Conservation (phyloP, 2,888 invertebrate genomes). For the Trachelus iudaicus region DNA sequence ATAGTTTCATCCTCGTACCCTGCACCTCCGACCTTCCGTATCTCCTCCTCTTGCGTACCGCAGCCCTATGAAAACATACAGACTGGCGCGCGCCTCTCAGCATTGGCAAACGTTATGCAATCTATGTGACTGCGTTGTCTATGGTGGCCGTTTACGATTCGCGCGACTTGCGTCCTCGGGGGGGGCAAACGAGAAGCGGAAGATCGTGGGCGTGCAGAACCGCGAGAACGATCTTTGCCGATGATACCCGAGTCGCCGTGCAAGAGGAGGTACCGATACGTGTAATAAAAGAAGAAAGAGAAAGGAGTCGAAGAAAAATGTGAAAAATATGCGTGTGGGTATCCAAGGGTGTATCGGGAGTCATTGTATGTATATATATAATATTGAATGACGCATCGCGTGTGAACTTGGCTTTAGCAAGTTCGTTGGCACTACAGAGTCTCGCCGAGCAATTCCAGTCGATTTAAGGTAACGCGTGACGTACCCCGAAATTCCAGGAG, state of each 20-base stretch:
- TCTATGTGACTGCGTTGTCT: background rate
- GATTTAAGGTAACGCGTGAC: background rate
- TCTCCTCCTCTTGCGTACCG: background rate
- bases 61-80: background rate
- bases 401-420: background rate
- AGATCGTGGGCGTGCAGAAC: conserved; percentile 36
- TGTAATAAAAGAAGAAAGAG: background rate
- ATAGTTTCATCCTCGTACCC: conserved; percentile 27
- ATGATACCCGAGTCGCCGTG: background rate
- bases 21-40: background rate
- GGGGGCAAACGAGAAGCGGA: conserved; percentile 35
- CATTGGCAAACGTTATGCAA: background rate
- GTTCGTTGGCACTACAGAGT: background rate
- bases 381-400: background rate
- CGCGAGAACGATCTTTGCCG: background rate
- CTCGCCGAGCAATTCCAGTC: background rate
- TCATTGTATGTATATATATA: background rate
- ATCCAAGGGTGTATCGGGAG: background rate
- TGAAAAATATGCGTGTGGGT: background rate
- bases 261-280: background rate
- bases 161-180: background rate
- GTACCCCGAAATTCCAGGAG: conserved; percentile 11
- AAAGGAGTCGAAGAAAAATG: background rate
- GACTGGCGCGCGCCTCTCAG: background rate
- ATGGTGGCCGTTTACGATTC: background rate